phyloP scores from a whole-genome alignment of 35 echinoderm and acorn worm genomes.

The Ptychodera flava region DNA sequence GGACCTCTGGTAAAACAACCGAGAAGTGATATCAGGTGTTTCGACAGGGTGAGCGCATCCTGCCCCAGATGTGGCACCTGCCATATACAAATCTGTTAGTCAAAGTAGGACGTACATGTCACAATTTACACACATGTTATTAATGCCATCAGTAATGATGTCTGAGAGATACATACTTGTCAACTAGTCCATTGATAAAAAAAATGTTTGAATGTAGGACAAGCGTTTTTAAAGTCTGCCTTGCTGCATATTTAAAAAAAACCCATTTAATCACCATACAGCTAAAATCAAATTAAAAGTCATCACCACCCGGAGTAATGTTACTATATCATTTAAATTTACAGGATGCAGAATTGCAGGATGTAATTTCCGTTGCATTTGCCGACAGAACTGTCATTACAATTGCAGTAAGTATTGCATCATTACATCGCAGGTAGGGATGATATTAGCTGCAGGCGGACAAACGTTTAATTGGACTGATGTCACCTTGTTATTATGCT shows the following conservation, averaged over 20 bases:
- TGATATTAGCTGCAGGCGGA: too few species aligned
- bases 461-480: too few species aligned
- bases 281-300: not conserved
- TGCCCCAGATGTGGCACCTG: too few species aligned
- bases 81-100: too few species aligned
- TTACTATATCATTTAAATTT: not conserved
- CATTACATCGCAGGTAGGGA: too few species aligned
- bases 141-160: not conserved
- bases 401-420: conserved; percentile 9
- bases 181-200: not conserved
- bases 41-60: too few species aligned
- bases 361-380: not conserved
- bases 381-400: conserved; percentile 4
- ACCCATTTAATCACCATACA: not conserved
- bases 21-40: too few species aligned
- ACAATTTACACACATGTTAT: not conserved
- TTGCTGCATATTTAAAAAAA: not conserved
- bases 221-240: not conserved
- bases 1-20: too few species aligned
- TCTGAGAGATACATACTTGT: not conserved
- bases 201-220: not conserved
- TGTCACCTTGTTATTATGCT: too few species aligned
- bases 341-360: conserved; percentile 7
- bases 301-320: not conserved
- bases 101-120: too few species aligned